phyloP scores from a whole-genome alignment of 2,888 invertebrate species.

The Metacarcinus magister region DNA sequence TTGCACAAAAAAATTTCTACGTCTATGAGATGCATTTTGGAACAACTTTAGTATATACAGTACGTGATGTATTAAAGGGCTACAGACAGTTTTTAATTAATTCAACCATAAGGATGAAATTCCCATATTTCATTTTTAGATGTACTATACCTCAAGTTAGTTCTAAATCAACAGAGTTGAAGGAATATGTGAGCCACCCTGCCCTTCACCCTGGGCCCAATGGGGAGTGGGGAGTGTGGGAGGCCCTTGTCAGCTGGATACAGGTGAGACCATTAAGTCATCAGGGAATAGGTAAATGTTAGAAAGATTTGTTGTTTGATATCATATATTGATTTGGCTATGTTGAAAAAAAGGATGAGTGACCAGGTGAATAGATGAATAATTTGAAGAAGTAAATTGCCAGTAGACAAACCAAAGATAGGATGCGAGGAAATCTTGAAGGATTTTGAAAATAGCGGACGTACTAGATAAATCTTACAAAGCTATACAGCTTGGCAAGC shows the following conservation, averaged over 20 bases:
- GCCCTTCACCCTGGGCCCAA: constrained; percentile 64
- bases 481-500: not conserved
- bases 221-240: constrained; percentile 78
- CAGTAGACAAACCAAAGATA: not conserved
- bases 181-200: constrained; percentile 72
- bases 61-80: not conserved
- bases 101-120: not conserved
- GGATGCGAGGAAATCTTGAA: not conserved
- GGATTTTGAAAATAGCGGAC: not conserved
- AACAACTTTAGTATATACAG: not conserved
- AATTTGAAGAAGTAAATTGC: not conserved
- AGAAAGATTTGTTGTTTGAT: not conserved
- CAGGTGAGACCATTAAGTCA: constrained; percentile 53
- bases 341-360: not conserved
- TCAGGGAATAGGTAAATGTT: not conserved
- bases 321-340: not conserved
- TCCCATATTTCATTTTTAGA: not conserved
- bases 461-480: too few species aligned
- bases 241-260: constrained; percentile 71
- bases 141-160: not conserved
- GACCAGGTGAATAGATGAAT: not conserved
- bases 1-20: too few species aligned
- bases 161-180: constrained; percentile 54
- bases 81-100: not conserved
- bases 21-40: too few species aligned